phyloP scores from a whole-genome alignment of 2,113 vertebrate genomes.

The Blennius ocellaris region DNA sequence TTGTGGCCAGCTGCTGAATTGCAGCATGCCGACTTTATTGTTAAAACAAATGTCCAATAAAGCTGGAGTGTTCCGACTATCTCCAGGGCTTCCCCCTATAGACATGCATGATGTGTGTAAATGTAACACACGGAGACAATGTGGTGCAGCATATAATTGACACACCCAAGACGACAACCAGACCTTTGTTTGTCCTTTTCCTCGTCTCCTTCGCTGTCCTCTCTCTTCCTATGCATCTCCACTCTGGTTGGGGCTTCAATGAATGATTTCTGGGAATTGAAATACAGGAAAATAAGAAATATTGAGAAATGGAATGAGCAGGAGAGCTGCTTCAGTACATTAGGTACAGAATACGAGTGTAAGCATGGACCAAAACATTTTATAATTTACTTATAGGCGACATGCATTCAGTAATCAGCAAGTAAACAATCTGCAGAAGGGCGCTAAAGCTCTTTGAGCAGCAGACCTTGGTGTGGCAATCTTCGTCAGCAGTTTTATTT shows the following conservation, averaged over 20 bases:
- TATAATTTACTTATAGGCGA: too few species aligned
- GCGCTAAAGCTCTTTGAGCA: neutral
- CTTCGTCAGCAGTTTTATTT: conserved; percentile 35
- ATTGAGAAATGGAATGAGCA: too few species aligned
- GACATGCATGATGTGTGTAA: neutral
- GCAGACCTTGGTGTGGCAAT: conserved; percentile 65
- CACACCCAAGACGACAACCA: conserved; percentile 28
- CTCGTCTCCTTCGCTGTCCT: conserved; percentile 50
- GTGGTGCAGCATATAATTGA: neutral
- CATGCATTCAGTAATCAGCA: neutral
- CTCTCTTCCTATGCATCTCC: conserved; percentile 45
- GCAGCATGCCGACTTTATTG: neutral
- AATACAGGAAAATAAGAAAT: neutral
- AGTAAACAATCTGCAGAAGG: neutral
- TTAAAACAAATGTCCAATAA: neutral
- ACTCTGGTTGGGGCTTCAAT: conserved; percentile 40
- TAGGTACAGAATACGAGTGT: too few species aligned
- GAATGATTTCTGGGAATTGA: conserved; percentile 52
- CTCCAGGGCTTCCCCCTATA: neutral
- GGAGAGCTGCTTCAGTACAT: too few species aligned
- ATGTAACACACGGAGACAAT: neutral
- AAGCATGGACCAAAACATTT: too few species aligned
- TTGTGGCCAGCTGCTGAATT: neutral
- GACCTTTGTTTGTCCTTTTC: conserved; percentile 71
- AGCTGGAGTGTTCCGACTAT: neutral